Base-by-base conservation (phyloP, 2,113 vertebrate species). In the Macroglossus sobrinus region DNA sequence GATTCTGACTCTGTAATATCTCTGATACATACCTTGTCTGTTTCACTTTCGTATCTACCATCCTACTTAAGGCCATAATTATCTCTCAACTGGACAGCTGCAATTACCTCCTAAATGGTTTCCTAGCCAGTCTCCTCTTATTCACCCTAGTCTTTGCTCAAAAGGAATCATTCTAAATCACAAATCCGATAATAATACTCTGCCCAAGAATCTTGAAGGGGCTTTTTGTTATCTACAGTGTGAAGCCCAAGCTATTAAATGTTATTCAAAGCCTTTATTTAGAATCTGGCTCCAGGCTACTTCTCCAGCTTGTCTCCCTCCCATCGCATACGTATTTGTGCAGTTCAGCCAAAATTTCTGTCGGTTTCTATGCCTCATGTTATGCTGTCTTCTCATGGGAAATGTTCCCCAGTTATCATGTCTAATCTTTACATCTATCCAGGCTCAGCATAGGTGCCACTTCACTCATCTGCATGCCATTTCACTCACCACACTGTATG, bases 141-240 rank as follows among this genome's bases (percentile, higher is more conserved):
- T 38, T 85, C 69, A 63, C 84, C 57, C 45, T 61, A n/a, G 53
- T 92, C 80, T 80, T 66, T 81, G 38, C 91, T 82, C 35, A 82
- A 71, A 81, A 94, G 91, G 68, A 24, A 45, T 72, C 66, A 88
- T 87, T 91, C 55, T 94, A 55, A 93, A 78, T 81, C 80, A 78
- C 61, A 61, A 12, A 33, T 68, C 84, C 89, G 53, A 59, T 85
- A 63, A 45, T 95, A 64, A 63, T 64, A 74, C 76, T 93, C 45
- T 71, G 57, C 89, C 71, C 26, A 80, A 21, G 78, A 81, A 85
- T 93, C 82, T 85, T 0, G 0, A 92, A 57, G 40, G 78, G 59
- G 15, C 85, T 96, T 93, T 68, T 47, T 92, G 69, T 81, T 91
- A 84, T 71, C 64, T 93, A 1, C 18, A 26, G n/a, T 68, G 26